Percentiles rank a stretch among this genome's conserved stretches.
Conservation (phyloP, 2,113 vertebrate genomes). For the Rynchops niger region DNA sequence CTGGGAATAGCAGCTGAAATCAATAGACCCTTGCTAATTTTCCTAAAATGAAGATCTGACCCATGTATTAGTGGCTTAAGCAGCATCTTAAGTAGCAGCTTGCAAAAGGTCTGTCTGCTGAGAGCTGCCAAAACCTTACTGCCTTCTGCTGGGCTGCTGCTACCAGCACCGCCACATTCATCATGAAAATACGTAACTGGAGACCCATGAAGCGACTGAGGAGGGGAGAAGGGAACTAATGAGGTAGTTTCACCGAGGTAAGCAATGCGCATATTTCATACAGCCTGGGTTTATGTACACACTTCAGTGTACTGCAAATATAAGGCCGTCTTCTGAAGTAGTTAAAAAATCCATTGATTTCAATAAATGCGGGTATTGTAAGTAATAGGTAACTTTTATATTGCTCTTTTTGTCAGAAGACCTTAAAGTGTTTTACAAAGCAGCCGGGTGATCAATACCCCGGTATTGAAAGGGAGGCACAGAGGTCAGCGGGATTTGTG, state of each 20-base stretch:
- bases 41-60: background rate
- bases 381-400: background rate
- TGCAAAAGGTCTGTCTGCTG: background rate
- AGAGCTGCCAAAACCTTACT: background rate
- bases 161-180: background rate
- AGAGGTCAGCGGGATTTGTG: background rate
- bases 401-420: background rate
- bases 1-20: background rate
- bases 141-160: background rate
- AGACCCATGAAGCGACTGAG: background rate
- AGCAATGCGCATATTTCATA: slow-evolving; percentile 22
- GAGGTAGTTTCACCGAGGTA: slow-evolving; percentile 49
- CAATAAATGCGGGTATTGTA: background rate
- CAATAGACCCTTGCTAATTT: background rate
- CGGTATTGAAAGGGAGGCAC: background rate
- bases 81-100: background rate
- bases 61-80: background rate
- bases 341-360: slow-evolving; percentile 17
- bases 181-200: slow-evolving; percentile 19
- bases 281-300: background rate
- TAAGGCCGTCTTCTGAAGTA: background rate
- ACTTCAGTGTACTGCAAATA: background rate
- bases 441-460: background rate
- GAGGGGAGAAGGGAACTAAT: slow-evolving; percentile 29
- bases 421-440: slow-evolving; percentile 2